Conservation (phyloP, 2,888 invertebrate species). For the Pemphredon lugubris region DNA sequence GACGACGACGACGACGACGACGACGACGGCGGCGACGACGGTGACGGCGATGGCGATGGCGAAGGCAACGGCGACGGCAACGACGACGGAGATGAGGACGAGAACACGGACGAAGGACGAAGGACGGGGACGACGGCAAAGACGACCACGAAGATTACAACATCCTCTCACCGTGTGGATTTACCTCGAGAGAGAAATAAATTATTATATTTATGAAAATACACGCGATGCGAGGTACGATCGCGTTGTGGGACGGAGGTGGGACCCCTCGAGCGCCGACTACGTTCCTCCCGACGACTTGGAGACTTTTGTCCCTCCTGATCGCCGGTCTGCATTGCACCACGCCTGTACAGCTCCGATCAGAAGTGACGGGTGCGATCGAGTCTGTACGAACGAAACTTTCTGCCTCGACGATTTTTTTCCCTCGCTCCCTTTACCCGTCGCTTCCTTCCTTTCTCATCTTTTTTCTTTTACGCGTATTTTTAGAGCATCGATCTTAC, state of each 20-base stretch:
- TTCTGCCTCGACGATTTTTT: slow-evolving; percentile 25
- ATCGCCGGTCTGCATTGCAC: slow-evolving; percentile 57
- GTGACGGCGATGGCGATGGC: slow-evolving; percentile 31
- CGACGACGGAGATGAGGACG: slow-evolving; percentile 28
- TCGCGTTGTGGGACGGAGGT: slow-evolving; percentile 44
- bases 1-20: slow-evolving; percentile 30
- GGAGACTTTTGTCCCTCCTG: slow-evolving; percentile 61
- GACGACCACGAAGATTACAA: slow-evolving; percentile 67
- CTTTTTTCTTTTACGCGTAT: too few relatives aligned
- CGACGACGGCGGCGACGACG: slow-evolving; percentile 42
- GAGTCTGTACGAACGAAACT: slow-evolving; percentile 40
- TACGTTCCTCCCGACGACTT: slow-evolving; percentile 56
- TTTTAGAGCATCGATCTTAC: too few relatives aligned
- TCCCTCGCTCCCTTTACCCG: background rate
- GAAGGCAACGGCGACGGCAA: slow-evolving; percentile 41
- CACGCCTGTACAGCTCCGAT: slow-evolving; percentile 62
- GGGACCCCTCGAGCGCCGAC: slow-evolving; percentile 60
- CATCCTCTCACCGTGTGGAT: slow-evolving; percentile 64
- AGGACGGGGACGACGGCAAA: slow-evolving; percentile 25
- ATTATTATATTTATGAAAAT: slow-evolving; percentile 73
- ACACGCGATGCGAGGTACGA: slow-evolving; percentile 42
- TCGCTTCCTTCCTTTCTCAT: background rate
- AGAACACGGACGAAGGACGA: background rate
- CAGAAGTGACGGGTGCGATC: slow-evolving; percentile 57
- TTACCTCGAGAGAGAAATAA: slow-evolving; percentile 66